A percentile compares a stretch with the other conserved stretches of the same genome.
These are phyloP conservation scores for Philereme vetulata DNA, from an alignment of 2,888 invertebrate species.

Conservation along the genomic window DNA sequence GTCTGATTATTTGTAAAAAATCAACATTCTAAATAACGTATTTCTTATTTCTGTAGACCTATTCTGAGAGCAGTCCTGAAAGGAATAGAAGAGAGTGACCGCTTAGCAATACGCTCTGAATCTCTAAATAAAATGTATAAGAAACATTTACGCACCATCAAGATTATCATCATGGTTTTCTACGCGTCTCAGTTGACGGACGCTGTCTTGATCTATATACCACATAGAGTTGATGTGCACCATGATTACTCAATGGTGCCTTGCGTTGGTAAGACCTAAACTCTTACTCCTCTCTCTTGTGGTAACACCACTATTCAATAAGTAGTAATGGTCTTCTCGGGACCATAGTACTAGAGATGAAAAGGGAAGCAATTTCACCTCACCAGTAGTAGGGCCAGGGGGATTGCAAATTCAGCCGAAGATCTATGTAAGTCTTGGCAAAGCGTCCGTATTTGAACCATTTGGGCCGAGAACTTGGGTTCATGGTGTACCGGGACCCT, in stretches of 20 bases:
- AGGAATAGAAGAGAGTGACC: constrained; percentile 47
- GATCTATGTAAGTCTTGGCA: too few relatives aligned
- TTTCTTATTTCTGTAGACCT: constrained; percentile 5
- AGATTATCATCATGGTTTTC: constrained; percentile 57
- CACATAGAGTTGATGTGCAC: constrained; percentile 50
- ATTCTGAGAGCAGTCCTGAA: constrained; percentile 19
- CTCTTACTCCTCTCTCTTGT: neutral
- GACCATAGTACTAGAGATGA: too few relatives aligned
- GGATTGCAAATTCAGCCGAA: too few relatives aligned
- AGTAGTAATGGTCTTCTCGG: too few relatives aligned
- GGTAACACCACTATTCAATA: too few relatives aligned
- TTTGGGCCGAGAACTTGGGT: too few relatives aligned
- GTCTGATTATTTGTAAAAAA: too few relatives aligned
- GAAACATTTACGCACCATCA: constrained; percentile 51
- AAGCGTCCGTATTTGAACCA: too few relatives aligned
- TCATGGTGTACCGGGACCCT: too few relatives aligned
- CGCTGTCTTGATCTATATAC: constrained; percentile 55
- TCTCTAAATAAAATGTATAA: constrained; percentile 47
- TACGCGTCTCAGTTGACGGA: constrained; percentile 51
- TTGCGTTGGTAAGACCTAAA: constrained; percentile 63
- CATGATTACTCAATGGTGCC: constrained; percentile 61
- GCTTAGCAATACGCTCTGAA: constrained; percentile 40
- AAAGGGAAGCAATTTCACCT: too few relatives aligned
- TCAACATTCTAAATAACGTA: neutral
- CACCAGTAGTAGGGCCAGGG: too few relatives aligned